Evolutionary conservation across 2,797 vertebrate species (phyloP), one percentile per base, ranked within the genome.

Genomic region (Sebastes oblongus): DNA sequence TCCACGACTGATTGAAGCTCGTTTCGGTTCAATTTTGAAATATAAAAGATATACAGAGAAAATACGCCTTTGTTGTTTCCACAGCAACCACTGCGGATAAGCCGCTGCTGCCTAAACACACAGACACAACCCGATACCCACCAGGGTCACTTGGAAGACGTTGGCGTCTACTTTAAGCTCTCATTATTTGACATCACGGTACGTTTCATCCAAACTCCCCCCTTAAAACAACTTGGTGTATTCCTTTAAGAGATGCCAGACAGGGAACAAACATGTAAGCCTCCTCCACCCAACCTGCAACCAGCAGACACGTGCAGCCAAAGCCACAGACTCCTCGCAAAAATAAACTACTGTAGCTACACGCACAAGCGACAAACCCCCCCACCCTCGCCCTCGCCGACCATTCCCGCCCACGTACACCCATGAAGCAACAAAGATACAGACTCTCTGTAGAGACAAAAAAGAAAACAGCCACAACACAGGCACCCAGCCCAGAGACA

Each of bases 1-100:
- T 54, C 29, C 46, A 54, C 66, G 14, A 13, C 39, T 46, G 12
- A 32, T 20, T 36, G 46, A 22, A 55, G 66, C 46, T 18, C 30
- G 46, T 64, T 77, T 72, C 24, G 16, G 22, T 72, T 52, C 14
- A 67, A 29, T 80, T 72, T 72, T 68, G 10, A 60, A 61, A 12
- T 6, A 75, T 32, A 24, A 81, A 62, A 65, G 16, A 86, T 22
- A 86, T 22, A 60, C 12, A 25, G 24, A 74, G 24, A 34, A 77
- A 68, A 71, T 55, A 67, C 52, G 46, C 54, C 64, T 81, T 76
- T 79, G 56, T 75, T 79, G 86, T 90, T 91, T 87, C 87, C 91
- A 90, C 84, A 83, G 88, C 84, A 91, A 91, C 85, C 75, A 39
- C 76, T 80, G 80, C 46, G 70, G 77, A 83, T 55, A 66, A 79